Evolutionary conservation across 2,888 invertebrate species (phyloP), one percentile per base, ranked within the genome.

Genomic region (Agonopterix heracliana): DNA sequence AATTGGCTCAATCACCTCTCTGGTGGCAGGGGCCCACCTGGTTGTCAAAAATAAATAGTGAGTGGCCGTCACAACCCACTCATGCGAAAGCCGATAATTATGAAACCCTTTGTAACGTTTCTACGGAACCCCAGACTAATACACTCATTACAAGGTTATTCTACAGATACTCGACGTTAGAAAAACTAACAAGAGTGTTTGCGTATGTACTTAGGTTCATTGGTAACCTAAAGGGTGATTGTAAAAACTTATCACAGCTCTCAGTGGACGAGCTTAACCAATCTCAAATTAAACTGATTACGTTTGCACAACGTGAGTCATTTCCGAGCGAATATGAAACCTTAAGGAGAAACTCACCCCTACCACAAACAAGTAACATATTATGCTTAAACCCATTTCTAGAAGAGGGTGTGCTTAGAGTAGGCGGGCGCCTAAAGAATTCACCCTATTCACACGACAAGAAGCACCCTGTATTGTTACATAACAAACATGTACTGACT

Each of bases 381-480:
- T n/a, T 52, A 34, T 57, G 56, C 43, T 57, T 61, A 35, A 62
- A 56, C 44, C 50, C 51, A 0, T 63, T 54, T 44, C 2, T 63
- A 10, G 60, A 62, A 1, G 41, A 59, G 17, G 52, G 54, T 0
- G 17, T 63, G 5, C 55, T 62, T 41, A 53, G 62, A 7, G 62
- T 65, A 2, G 65, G 61, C 12, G 67, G 63, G 12, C 55, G 63
- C n/a, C 34, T 67, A 2, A 12, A 14, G 1, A 59, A 59, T 45
- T 58, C 61, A 1, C 7, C 50, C 2, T 60, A 50, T 35, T 0
- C 43, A 0, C 60, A 52, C 45, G 53, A 61, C 3, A 64, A 62
- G 46, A 64, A 62, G 36, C 63, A 64, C 34, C 65, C 63, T 2
- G 57, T 65, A 13, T 14, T 65, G 10, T 13, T 69, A 55, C 57